Base-by-base conservation (phyloP, 2,888 invertebrate species). In the Auanema freiburgensis region DNA sequence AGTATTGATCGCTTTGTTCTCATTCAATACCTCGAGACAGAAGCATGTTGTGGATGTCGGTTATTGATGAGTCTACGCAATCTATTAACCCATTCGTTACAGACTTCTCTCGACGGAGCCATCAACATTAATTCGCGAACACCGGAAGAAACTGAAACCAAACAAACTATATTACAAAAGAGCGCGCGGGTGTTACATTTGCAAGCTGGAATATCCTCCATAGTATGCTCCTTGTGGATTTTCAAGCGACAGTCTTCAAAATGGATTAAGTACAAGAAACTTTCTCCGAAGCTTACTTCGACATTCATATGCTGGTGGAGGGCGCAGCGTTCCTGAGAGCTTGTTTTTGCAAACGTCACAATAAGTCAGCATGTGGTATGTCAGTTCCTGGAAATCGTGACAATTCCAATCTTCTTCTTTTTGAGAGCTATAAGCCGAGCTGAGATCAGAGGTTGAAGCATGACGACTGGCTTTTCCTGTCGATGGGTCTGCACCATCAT, bases 331-430 rank as follows among this genome's bases (percentile, higher is more conserved):
- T 25, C 67, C 74, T 92, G 94, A 97, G 79, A 97, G 88, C 80
- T 94, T 94, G 84, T 93, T 93, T 72, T 93, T 90, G 88, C 98
- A 98, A 77, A 93, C 91, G 87, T 97, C 97, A 87, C 97, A 98
- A 77, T 92, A 91, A 12, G 74, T 67, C 8, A 59, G 62, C 43
- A 71, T 71, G 64, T 74, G 74, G 60, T 64, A 74, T 14, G 74
- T 66, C n/a, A 74, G 63, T 49, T 74, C 74, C 44, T 74, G 71
- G 65, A 74, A 71, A 42, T 71, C 96, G 87, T 98, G 97, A 14
- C 72, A 57, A 21, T 70, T 70, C 69, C 73, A 73, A 14, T 52
- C 57, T 51, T 71, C 71, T 21, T 46, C 55, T 23, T 18, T 54
- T 25, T 43, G 61, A 16, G 65, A 55, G 40, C 18, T 49, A 8